Evolutionary conservation across 2,113 vertebrate genomes (phyloP).

Genomic region (Gracilinanus agilis): DNA sequence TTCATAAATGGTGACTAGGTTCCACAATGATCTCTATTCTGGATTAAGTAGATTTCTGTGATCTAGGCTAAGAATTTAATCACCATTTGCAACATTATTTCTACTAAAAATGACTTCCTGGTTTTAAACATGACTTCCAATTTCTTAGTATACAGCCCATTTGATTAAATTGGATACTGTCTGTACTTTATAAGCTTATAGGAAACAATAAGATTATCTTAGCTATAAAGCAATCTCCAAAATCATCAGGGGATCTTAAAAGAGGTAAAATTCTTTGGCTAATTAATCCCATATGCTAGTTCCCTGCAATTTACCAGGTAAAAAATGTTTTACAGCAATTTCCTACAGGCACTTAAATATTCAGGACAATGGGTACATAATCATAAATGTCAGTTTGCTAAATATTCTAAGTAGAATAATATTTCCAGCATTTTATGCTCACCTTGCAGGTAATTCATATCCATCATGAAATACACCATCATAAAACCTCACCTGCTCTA

Average conservation of each 20-base stretch:
- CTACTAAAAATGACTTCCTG: background rate
- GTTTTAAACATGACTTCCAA: background rate
- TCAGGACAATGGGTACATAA: background rate
- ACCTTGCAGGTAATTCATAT: no score
- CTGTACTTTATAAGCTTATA: background rate
- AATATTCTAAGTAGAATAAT: background rate
- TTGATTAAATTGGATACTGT: background rate
- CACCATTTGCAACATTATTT: conserved; percentile 6
- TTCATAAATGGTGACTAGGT: background rate
- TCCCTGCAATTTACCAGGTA: background rate
- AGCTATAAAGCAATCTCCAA: conserved; percentile 1
- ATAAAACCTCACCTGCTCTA: background rate
- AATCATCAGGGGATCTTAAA: background rate
- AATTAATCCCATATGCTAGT: background rate
- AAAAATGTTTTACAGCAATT: background rate
- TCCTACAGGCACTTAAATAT: background rate
- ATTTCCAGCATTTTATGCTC: background rate
- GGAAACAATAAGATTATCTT: background rate
- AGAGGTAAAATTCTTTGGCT: conserved; percentile 21
- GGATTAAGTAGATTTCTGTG: background rate
- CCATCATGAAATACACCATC: background rate
- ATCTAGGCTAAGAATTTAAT: conserved; percentile 12
- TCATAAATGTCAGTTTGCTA: background rate
- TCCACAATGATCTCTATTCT: background rate
- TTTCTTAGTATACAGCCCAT: conserved; percentile 8